Evolutionary conservation across 2,888 invertebrate genomes (phyloP), one percentile per base, ranked within the genome.

Genomic region (Lamellibrachia satsuma): DNA sequence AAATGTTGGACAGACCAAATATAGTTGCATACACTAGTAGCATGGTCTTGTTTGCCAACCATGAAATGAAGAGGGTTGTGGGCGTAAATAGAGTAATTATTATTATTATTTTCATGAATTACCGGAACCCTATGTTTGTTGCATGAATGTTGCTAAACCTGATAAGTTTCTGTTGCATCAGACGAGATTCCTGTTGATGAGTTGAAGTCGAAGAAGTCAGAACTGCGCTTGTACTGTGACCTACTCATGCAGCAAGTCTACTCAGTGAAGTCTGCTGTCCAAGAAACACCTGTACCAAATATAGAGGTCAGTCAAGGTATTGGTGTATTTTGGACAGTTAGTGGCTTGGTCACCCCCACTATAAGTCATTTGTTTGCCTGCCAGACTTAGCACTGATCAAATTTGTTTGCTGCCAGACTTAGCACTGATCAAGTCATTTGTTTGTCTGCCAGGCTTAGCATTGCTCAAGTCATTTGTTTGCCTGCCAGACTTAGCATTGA

Each of bases 171-270:
- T 22, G 22, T 75, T n/a, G n/a, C 22, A 22, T 15, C 75, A 96
- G 96, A 95, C 90, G 95, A 95, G 90, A 93, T 95, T 9, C 95
- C 95, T n/a, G 95, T 95, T 39, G 96, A 96, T 90, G 95, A 96
- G 52, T 96, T 98, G 94, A 97, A 97, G 95, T 97, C 97, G 92
- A 98, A 98, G 96, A 98, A 98, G 95, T 98, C 98, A 9, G 98
- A 98, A 96, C 96, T 98, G 94, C 97, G 98, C 94, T 97, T 98
- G 57, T 98, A 98, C 96, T 98, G 98, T 97, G 98, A 98, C 96
- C 97, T 98, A 90, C 97, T 98, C 95, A 98, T 98, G 98, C 98
- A 98, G 96, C 98, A 98, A 97, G 98, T 98, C 2, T 98, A 98
- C 97, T 97, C 97, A 1, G 97, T 98, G 0, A 98, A 98, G 96